A percentile compares a stretch with the other conserved stretches of the same genome.
Evolutionary conservation across 2,797 vertebrate species (phyloP).

Genomic region (Arctocebus calabarensis): DNA sequence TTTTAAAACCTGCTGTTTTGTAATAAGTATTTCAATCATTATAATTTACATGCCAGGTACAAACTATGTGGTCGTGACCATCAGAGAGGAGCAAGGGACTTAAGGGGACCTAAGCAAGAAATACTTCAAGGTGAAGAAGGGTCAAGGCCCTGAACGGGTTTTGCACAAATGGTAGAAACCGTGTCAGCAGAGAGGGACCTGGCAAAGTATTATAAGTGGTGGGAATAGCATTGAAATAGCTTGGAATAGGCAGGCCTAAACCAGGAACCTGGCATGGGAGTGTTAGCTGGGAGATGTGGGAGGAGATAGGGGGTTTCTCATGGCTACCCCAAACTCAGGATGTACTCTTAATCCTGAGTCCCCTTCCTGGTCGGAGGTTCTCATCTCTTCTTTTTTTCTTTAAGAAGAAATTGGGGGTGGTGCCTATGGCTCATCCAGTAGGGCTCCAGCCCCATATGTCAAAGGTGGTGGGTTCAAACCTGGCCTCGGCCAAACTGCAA

Average conservation of each 20-base stretch:
- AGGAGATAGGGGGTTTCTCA: no score
- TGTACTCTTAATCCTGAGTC: background rate
- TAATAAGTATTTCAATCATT: background rate
- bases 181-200: background rate
- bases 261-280: background rate
- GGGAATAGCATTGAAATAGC: background rate
- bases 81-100: background rate
- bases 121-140: background rate
- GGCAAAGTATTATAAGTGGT: background rate
- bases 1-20: background rate
- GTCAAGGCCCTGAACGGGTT: background rate
- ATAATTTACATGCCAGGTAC: background rate
- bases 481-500: no score
- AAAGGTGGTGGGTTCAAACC: no score
- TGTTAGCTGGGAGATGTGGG: background rate
- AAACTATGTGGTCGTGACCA: background rate
- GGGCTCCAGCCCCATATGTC: no score
- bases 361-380: background rate
- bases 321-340: background rate
- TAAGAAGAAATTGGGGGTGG: background rate
- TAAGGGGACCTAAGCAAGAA: background rate
- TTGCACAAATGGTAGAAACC: background rate
- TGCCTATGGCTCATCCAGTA: no score
- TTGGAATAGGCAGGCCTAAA: background rate
- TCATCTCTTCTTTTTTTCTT: background rate